These are phyloP conservation scores for Drosophila trapezifrons DNA, from an alignment of 1,140 invertebrate species.

Conservation along the genomic window DNA sequence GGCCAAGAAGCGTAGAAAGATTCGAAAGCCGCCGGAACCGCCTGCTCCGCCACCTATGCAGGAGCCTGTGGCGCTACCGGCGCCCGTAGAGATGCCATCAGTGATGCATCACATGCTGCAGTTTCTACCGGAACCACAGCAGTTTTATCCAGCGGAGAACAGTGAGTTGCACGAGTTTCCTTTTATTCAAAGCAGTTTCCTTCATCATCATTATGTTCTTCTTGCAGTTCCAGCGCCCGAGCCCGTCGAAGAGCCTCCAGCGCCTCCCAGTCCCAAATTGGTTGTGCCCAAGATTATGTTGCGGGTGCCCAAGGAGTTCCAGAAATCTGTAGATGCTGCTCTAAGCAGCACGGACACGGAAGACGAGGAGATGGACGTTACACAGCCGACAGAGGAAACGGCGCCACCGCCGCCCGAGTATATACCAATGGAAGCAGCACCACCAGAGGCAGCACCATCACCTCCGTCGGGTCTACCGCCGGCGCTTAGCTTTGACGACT, in stretches of 20 bases:
- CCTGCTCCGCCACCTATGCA: conserved; percentile 6
- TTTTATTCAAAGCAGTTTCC: not conserved
- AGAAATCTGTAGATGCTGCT: conserved; percentile 79
- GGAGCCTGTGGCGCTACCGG: not conserved
- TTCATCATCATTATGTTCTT: not conserved
- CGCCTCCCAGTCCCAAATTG: conserved; percentile 52
- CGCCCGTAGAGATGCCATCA: not conserved
- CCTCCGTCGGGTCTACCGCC: not conserved
- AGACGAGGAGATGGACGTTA: conserved; percentile 55
- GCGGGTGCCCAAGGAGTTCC: conserved; percentile 84
- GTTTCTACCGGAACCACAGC: conserved; percentile 10
- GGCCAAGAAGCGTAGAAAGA: conserved; percentile 2
- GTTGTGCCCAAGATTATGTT: conserved; percentile 85
- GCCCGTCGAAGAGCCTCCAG: conserved; percentile 9
- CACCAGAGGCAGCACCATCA: not conserved
- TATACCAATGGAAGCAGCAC: not conserved
- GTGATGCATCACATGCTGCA: conserved; percentile 1
- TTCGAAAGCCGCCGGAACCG: conserved; percentile 12
- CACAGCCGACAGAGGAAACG: conserved; percentile 22
- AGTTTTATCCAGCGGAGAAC: conserved; percentile 19
- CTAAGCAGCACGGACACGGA: conserved; percentile 77
- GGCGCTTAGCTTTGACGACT: conserved; percentile 29
- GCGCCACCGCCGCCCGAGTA: conserved; percentile 4
- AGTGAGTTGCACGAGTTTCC: conserved; percentile 17
- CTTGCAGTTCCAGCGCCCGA: conserved; percentile 57